These are phyloP conservation scores for Sinocyclocheilus rhinocerous DNA, from an alignment of 2,113 vertebrate genomes.

Conservation along the genomic window DNA sequence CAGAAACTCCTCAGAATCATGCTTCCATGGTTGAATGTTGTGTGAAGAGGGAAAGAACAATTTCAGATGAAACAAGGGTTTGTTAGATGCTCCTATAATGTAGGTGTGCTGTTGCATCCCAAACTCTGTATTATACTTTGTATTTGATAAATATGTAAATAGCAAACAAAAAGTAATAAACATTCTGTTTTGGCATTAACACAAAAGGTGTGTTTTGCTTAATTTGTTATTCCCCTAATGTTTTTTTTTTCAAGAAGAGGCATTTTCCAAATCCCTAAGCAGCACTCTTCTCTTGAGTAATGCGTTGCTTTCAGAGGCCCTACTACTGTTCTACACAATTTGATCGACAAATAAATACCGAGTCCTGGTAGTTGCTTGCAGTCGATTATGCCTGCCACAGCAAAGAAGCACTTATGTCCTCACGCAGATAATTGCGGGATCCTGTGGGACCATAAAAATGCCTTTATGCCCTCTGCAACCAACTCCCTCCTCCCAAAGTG, in stretches of 20 bases:
- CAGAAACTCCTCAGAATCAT: background rate
- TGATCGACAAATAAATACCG: constrained; percentile 34
- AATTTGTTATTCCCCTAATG: constrained; percentile 4
- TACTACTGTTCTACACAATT: background rate
- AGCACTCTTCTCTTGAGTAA: constrained; percentile 21
- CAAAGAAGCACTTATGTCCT: constrained; percentile 59
- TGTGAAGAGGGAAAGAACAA: background rate
- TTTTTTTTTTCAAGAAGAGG: background rate
- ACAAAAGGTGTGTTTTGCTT: constrained; percentile 13
- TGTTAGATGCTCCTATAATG: constrained; percentile 46
- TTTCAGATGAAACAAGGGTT: background rate
- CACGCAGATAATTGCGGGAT: constrained; percentile 40
- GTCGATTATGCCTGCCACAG: constrained; percentile 53
- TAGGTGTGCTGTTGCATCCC: constrained; percentile 69
- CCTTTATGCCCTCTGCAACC: constrained; percentile 44
- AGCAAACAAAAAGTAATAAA: constrained; percentile 69
- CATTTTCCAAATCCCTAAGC: constrained; percentile 16
- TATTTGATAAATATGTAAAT: constrained; percentile 87
- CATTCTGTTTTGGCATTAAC: constrained; percentile 74
- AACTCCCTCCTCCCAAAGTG: constrained; percentile 49
- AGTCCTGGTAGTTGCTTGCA: constrained; percentile 5
- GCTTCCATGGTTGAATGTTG: background rate
- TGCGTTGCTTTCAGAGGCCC: constrained; percentile 1
- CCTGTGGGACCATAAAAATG: constrained; percentile 56
- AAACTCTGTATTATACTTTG: constrained; percentile 84